Conservation (phyloP, 2,888 invertebrate species). For the Dilophus febrilis region DNA sequence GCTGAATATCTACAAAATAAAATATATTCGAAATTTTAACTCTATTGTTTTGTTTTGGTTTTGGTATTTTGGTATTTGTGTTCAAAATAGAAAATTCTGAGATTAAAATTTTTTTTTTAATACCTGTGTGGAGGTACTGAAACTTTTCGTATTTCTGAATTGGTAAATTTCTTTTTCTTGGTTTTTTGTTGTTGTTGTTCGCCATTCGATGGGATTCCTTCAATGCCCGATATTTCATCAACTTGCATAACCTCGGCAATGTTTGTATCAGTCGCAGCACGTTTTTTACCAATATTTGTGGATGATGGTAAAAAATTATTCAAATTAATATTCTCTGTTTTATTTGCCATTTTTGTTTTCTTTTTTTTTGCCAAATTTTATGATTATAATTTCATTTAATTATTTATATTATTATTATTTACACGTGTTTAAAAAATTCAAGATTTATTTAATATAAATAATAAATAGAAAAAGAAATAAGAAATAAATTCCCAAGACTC, state of each 20-base stretch:
- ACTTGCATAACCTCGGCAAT: constrained; percentile 44
- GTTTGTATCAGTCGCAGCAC: background rate
- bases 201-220: constrained; percentile 26
- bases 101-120: no score
- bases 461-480: no score
- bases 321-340: background rate
- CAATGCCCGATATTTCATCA: constrained; percentile 46
- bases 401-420: no score
- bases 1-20: constrained; percentile 57
- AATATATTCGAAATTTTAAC: background rate
- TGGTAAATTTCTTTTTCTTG: constrained; percentile 32
- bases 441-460: no score
- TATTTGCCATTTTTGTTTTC: no score
- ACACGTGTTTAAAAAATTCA: no score
- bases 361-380: no score
- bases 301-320: constrained; percentile 1
- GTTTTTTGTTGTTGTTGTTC: constrained; percentile 26
- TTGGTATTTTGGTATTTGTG: no score
- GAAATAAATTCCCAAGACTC: no score
- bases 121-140: constrained; percentile 79
- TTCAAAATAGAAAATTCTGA: constrained; percentile 8
- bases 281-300: background rate
- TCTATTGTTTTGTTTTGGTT: no score
- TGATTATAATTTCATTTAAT: no score
- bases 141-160: constrained; percentile 51